Base-by-base conservation (phyloP, 1,140 invertebrate species). In the Brachystomella parvula region DNA sequence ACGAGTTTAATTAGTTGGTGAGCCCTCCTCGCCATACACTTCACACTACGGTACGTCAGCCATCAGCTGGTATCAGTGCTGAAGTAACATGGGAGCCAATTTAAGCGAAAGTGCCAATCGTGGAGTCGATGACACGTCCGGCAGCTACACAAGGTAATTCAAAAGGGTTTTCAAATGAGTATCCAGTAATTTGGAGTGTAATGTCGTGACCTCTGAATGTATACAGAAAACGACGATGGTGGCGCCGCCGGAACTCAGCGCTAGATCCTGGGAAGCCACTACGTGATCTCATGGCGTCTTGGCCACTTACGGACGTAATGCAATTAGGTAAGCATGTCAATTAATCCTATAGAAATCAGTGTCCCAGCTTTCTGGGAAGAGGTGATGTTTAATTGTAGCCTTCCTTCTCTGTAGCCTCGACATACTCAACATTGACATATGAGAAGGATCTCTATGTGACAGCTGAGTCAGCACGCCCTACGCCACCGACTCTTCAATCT, bases 381-480 rank as follows among this genome's bases (percentile, higher is more conserved):
- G n/a, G n/a, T 15, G 49, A 19, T 12, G 39, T 44, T 44, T 53
- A 15, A 53, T 53, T 53, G 49, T 53, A 53, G 24, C 6, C 24
- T 44, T 29, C 39, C n/a, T 60, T 28, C 31, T 9, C 2, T 26
- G 24, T 44, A 62, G 61, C 30, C 24, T 63, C 62, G n/a, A 62
- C 33, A 19, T 62, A 62, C 39, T 24, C 30, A 29, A 62, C 30
- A 44, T 30, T 61, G 39, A 56, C 31, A 39, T 24, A 62, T 24
- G 65, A 66, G 33, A 61, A 62, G 59, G 59, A 62, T 21, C 31
- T 62, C 31, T 66, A 66, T 30, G 49, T 39, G 30, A 44, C 58
- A 12, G 58, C 65, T 28, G 60, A 62, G 47, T 31, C 26, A 9
- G 59, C 65, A 21, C 65, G 65, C 2, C 65, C 65, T 2, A 35